phyloP scores from a whole-genome alignment of 1,140 invertebrate species.

The Popillia japonica region DNA sequence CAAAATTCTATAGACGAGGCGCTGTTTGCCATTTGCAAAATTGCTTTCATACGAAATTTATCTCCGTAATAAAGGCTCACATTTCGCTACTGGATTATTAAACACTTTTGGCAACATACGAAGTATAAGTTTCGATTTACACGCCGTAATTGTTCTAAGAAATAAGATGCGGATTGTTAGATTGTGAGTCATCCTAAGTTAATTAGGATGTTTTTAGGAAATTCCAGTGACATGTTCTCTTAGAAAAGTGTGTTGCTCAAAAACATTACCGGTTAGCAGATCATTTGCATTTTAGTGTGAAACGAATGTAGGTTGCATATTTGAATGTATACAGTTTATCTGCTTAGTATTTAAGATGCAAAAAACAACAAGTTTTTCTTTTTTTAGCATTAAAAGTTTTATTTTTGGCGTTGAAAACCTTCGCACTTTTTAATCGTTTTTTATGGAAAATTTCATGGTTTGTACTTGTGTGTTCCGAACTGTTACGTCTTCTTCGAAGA shows the following conservation, averaged over 20 bases:
- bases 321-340: too few relatives aligned
- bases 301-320: too few relatives aligned
- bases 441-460: too few relatives aligned
- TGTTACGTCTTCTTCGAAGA: too few relatives aligned
- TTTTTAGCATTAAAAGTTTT: too few relatives aligned
- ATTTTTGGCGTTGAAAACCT: too few relatives aligned
- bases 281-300: too few relatives aligned
- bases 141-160: neutral
- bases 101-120: neutral
- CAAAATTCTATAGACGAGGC: neutral
- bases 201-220: conserved; percentile 6
- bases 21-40: neutral
- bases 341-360: too few relatives aligned
- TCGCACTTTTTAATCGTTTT: too few relatives aligned
- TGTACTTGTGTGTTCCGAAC: too few relatives aligned
- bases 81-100: neutral
- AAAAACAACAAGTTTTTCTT: too few relatives aligned
- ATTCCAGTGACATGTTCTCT: neutral
- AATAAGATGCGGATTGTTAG: neutral
- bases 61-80: neutral
- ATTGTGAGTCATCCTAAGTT: neutral
- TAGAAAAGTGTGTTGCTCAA: neutral
- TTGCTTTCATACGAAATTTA: neutral
- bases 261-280: neutral
- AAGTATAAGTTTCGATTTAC: neutral